Evolutionary conservation across 37 sponge, comb jelly and placozoan genomes (phyloP).

Genomic region (Crambe crambe): DNA sequence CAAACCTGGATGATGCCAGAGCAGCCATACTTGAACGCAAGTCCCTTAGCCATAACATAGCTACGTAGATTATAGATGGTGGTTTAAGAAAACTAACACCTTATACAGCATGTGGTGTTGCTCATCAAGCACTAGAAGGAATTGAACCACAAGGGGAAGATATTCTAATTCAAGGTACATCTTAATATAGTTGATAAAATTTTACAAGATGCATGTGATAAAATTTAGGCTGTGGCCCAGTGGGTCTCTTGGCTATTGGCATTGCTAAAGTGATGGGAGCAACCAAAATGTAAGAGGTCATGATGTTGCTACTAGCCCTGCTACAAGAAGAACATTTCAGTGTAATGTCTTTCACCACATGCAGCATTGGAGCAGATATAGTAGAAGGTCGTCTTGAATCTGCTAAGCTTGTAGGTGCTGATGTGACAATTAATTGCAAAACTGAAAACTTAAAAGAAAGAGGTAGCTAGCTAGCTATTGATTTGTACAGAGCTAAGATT

Average conservation of each 20-base stretch:
- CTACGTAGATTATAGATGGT: background rate
- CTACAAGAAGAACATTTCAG: background rate
- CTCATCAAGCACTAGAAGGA: slow-evolving; percentile 88
- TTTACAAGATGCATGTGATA: background rate
- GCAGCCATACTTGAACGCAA: slow-evolving; percentile 90
- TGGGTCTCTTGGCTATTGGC: slow-evolving; percentile 83
- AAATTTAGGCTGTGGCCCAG: slow-evolving; percentile 82
- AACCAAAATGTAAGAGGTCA: slow-evolving; percentile 68
- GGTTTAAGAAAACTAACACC: background rate
- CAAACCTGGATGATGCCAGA: slow-evolving; percentile 65
- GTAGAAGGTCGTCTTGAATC: slow-evolving; percentile 56
- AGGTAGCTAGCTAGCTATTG: slow-evolving; percentile 25
- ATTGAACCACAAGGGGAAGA: slow-evolving; percentile 73
- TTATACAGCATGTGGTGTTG: slow-evolving; percentile 86
- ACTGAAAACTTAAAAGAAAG: slow-evolving; percentile 63
- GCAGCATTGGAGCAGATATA: slow-evolving; percentile 77
- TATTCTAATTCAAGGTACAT: slow-evolving; percentile 73
- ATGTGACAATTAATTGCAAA: slow-evolving; percentile 67
- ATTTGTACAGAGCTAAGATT: background rate
- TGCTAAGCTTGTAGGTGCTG: slow-evolving; percentile 84
- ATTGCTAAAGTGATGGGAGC: slow-evolving; percentile 86
- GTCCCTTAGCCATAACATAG: background rate
- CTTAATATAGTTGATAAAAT: background rate
- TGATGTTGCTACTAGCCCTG: background rate
- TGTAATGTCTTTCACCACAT: background rate